phyloP scores from a whole-genome alignment of 2,113 vertebrate species.

The Procavia capensis region DNA sequence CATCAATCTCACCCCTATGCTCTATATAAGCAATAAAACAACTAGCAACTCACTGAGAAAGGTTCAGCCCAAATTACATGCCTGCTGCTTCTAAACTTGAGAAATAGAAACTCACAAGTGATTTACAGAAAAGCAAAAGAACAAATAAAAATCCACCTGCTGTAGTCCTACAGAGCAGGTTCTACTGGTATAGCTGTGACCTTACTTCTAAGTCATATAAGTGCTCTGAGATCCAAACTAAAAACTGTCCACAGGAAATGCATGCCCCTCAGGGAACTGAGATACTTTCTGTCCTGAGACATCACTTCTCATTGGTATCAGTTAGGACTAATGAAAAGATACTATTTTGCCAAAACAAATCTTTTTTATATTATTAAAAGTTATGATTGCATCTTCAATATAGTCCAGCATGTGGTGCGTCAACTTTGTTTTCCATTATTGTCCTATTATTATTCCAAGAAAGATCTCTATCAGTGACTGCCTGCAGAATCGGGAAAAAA shows the following conservation, averaged over 20 bases:
- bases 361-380: conserved; percentile 73
- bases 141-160: conserved; percentile 14
- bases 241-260: not conserved
- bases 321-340: conserved; percentile 74
- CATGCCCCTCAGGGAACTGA: conserved; percentile 38
- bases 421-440: conserved; percentile 69
- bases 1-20: not conserved
- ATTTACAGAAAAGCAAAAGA: conserved; percentile 66
- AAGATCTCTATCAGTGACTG: conserved; percentile 61
- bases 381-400: conserved; percentile 63
- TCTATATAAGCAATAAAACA: not conserved
- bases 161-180: not conserved
- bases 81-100: conserved; percentile 46
- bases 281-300: conserved; percentile 59
- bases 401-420: conserved; percentile 62
- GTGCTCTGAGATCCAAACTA: conserved; percentile 26
- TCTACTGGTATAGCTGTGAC: conserved; percentile 14
- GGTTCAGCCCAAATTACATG: not conserved
- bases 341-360: conserved; percentile 74
- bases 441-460: conserved; percentile 64
- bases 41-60: conserved; percentile 44
- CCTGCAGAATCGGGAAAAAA: conserved; percentile 30
- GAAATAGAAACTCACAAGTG: conserved; percentile 50
- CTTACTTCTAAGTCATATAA: not conserved
- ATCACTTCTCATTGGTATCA: conserved; percentile 46